Evolutionary conservation across 2,113 vertebrate genomes (phyloP), one percentile per base, ranked within the genome.

Genomic region (Fulica atra): DNA sequence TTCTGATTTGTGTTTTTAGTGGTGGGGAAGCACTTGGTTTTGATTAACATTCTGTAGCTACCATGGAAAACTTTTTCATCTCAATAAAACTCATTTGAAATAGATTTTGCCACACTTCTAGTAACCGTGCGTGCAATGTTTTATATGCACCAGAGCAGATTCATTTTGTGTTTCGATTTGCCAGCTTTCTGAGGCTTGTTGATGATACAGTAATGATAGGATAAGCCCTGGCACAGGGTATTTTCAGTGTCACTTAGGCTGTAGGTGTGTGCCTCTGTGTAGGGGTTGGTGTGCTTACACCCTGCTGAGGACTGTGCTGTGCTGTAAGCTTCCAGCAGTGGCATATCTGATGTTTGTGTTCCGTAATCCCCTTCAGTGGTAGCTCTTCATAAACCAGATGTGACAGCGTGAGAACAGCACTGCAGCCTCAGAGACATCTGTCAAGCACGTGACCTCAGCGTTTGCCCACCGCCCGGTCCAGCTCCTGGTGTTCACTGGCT

Each of bases 41-140:
- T 94, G 92, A 95, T 95, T 89, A 95, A 93, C 44, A 1, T 88
- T 91, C 89, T 95, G 91, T 97, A 96, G 96, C 88, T 80, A 92
- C 72, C 86, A 71, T 83, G 80, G 91, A 95, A 94, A 71, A 85
- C 69, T 93, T 94, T 87, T 89, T 95, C 85, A 81, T 94, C 56
- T 97, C 93, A 95, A 97, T 95, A 95, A 96, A 96, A 83, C 72
- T 94, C 51, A 95, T 88, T 96, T 96, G 51, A 95, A 95, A 92
- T 96, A 91, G 91, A 79, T 89, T 81, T 94, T 92, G 91, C 83
- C 63, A 80, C 54, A 69, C 87, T 93, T 86, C 40, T 73, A 89
- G 73, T 95, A 80, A 80, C 86, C 72, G 61, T 84, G 86, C 86
- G 54, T 87, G 92, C 18, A 2, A 4, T 81, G 29, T 35, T 82